phyloP scores from a whole-genome alignment of 2,797 vertebrate species.

The Acanthornis magna region DNA sequence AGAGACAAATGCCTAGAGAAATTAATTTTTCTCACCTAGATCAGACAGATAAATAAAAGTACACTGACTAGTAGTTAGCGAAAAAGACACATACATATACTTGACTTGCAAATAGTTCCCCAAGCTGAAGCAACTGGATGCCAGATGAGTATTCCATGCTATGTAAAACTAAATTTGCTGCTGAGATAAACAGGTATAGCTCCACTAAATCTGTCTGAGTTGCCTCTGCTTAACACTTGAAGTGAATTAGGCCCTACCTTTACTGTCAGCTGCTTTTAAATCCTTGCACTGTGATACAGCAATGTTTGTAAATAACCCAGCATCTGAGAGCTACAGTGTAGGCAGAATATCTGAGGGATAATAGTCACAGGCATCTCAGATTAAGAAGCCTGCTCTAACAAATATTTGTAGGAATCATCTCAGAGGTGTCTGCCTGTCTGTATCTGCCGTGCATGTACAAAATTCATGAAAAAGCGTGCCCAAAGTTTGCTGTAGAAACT shows the following conservation, averaged over 20 bases:
- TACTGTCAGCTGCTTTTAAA: background rate
- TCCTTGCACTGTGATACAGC: background rate
- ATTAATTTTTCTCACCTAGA: background rate
- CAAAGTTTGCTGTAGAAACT: background rate
- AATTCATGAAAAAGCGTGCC: background rate
- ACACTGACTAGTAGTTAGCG: background rate
- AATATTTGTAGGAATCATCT: background rate
- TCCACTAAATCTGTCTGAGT: slow-evolving; percentile 15
- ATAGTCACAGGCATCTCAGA: slow-evolving; percentile 13
- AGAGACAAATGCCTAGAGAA: background rate
- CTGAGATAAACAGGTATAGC: slow-evolving; percentile 13
- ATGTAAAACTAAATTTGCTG: slow-evolving; percentile 19
- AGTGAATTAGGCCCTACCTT: slow-evolving; percentile 16
- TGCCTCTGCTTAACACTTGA: slow-evolving; percentile 4
- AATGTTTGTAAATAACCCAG: background rate
- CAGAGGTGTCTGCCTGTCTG: background rate
- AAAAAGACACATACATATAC: background rate
- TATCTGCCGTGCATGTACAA: background rate
- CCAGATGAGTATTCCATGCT: background rate
- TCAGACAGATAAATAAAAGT: background rate
- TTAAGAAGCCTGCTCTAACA: background rate
- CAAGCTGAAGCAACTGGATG: background rate
- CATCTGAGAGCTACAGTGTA: background rate
- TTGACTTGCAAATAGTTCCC: background rate
- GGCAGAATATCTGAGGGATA: background rate